Percentiles rank a stretch among this genome's conserved stretches.
Conservation (phyloP, 2,797 vertebrate species). For the Microctenopoma lineatum region DNA sequence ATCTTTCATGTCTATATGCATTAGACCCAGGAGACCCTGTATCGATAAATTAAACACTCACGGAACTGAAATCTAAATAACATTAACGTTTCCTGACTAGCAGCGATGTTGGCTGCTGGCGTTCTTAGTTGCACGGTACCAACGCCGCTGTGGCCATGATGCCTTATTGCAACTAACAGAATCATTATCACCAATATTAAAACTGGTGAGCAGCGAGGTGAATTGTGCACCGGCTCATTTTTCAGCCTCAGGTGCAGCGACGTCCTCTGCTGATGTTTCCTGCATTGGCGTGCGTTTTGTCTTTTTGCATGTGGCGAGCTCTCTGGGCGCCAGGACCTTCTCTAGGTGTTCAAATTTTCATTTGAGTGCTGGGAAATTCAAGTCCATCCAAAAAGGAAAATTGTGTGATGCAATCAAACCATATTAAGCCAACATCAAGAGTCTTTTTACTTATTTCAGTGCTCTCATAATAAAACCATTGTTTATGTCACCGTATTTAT, state of each 20-base stretch:
- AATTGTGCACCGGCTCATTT: neutral
- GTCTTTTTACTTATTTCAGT: no score
- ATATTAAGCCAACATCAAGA: no score
- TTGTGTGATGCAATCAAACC: no score
- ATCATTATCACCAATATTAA: no score
- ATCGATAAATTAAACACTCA: neutral
- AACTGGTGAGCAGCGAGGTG: neutral
- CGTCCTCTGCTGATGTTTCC: no score
- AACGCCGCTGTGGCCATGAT: neutral
- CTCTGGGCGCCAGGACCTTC: no score
- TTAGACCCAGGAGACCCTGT: neutral
- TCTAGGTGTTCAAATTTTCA: neutral
- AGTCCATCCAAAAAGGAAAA: no score
- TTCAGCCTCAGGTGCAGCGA: no score
- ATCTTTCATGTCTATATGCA: slow-evolving; percentile 26
- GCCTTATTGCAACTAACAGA: neutral
- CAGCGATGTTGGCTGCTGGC: neutral
- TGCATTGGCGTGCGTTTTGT: no score
- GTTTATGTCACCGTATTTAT: no score
- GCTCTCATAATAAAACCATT: no score
- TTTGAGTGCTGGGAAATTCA: neutral
- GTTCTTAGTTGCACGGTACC: neutral
- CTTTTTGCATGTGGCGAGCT: neutral
- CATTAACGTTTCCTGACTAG: no score
- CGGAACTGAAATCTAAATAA: neutral